Base-by-base conservation (phyloP, 2,113 vertebrate species). In the Larimichthys crocea region DNA sequence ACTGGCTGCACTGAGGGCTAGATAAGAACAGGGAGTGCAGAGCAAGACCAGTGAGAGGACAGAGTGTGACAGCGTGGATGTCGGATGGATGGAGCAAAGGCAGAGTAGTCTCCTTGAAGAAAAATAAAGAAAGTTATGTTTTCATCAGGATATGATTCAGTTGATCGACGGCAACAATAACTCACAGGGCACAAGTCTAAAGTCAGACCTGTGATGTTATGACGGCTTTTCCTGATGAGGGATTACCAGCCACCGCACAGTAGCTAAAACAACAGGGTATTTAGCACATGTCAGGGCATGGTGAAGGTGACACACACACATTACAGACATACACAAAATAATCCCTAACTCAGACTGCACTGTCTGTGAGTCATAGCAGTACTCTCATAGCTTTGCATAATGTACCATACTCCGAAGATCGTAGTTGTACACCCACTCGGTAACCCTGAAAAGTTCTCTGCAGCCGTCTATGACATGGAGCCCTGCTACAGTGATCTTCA, bases 351-450 rank as follows among this genome's bases (percentile, higher is more conserved):
- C 61, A 60, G 61, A 24, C 74, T 56, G 57, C 50, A 19, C 56
- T 70, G 35, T 66, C 65, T 5, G 5, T 85, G 74, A 88, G 59
- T 90, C 83, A 78, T 11, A 52, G 29, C 73, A 49, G 40, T 53
- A 12, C 76, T 74, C 70, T 67, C 61, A n/a, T 12, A n/a, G 60
- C 57, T 72, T 74, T 79, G 76, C 74, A 90, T 82, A 86, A 87
- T 77, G 67, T 50, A 65, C 61, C 14, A 24, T 61, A 50, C 77
- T 79, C 76, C 11, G 69, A 64, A 44, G 73, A 89, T 86, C 79
- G 63, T 3, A 35, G 35, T 67, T 5, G 14, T 24, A 68, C 78
- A 46, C 83, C 74, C 74, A 80, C 79, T 87, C 68, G 12, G 22
- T 49, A 72, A 24, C 85, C 60, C 67, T 86, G 59, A 81, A 76